These are phyloP conservation scores for Spodoptera picta DNA, from an alignment of 2,888 invertebrate genomes.

Conservation along the genomic window DNA sequence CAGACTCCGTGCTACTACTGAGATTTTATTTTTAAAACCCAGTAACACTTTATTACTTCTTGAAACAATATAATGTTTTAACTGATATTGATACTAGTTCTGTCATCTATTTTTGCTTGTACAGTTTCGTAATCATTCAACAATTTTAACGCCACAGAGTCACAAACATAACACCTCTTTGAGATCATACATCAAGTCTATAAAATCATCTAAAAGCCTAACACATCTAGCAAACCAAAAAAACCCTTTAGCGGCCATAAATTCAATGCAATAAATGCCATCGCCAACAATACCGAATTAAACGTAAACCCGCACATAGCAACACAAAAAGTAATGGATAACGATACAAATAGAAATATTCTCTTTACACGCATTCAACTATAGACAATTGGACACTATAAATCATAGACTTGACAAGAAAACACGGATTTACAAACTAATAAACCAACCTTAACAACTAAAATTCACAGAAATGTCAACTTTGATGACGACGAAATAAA, in stretches of 20 bases:
- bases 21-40: no score
- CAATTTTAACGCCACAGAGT: not conserved
- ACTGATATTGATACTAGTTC: no score
- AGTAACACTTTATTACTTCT: no score
- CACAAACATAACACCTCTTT: conserved; percentile 18
- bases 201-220: conserved; percentile 59
- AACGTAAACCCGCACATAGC: conserved; percentile 80
- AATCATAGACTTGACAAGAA: conserved; percentile 87
- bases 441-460: conserved; percentile 21
- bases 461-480: conserved; percentile 51
- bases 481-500: conserved; percentile 50
- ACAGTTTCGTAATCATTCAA: not conserved
- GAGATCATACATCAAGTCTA: conserved; percentile 47
- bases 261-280: conserved; percentile 79
- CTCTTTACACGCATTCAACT: conserved; percentile 84
- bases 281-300: conserved; percentile 83
- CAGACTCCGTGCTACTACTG: no score
- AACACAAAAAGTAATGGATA: conserved; percentile 73
- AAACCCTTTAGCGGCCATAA: conserved; percentile 74
- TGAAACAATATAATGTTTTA: no score
- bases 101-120: not conserved
- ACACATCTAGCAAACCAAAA: conserved; percentile 47
- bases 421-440: conserved; percentile 71
- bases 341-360: conserved; percentile 83
- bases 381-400: conserved; percentile 85